A percentile compares a stretch with the other conserved stretches of the same genome.
Evolutionary conservation across 2,113 vertebrate species (phyloP).

Genomic region (Silurus asotus): DNA sequence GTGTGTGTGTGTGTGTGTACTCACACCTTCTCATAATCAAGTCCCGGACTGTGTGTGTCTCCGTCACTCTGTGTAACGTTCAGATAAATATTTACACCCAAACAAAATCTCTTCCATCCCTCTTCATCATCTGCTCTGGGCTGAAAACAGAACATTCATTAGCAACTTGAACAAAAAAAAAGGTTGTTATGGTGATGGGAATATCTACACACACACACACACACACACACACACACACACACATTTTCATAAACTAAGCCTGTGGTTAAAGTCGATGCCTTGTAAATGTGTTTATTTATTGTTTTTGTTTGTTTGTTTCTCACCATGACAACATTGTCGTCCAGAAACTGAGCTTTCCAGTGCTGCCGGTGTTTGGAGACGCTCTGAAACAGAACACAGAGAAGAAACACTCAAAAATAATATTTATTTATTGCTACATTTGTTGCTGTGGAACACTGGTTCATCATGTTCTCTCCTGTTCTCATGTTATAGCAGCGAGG

Average conservation of each 20-base stretch:
- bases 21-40: slow-evolving; percentile 93
- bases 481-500: neutral
- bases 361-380: slow-evolving; percentile 85
- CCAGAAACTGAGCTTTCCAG: slow-evolving; percentile 87
- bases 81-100: slow-evolving; percentile 82
- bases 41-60: slow-evolving; percentile 69
- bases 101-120: slow-evolving; percentile 93
- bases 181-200: neutral
- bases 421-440: neutral
- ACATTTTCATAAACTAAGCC: neutral
- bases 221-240: no score
- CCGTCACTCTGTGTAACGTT: slow-evolving; percentile 60
- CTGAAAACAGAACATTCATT: slow-evolving; percentile 63
- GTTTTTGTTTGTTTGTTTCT: neutral
- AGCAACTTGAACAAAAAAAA: neutral
- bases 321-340: slow-evolving; percentile 91
- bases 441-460: neutral
- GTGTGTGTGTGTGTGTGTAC: neutral
- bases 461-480: neutral
- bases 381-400: slow-evolving; percentile 74
- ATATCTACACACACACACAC: neutral
- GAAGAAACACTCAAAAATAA: no score
- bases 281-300: neutral
- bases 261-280: neutral
- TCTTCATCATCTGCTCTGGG: slow-evolving; percentile 87